A percentile compares a stretch with the other conserved stretches of the same genome.
phyloP scores from a whole-genome alignment of 2,888 invertebrate genomes.

The Sarcophaga caerulescens region DNA sequence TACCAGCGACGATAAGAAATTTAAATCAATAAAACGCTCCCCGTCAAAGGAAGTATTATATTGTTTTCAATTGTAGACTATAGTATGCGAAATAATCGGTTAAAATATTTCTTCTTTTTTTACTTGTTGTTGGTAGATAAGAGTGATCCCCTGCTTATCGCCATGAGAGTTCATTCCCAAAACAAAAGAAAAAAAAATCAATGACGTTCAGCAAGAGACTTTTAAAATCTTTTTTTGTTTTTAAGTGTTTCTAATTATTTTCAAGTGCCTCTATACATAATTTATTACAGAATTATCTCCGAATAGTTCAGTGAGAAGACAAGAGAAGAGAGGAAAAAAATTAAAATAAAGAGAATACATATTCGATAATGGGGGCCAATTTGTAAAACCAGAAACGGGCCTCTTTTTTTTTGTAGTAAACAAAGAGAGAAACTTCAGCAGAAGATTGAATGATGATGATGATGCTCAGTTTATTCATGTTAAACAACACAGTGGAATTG shows the following conservation, averaged over 20 bases:
- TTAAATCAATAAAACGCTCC: not conserved
- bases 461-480: too few relatives aligned
- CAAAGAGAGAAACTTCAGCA: too few relatives aligned
- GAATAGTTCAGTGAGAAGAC: not conserved
- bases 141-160: conserved; percentile 13
- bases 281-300: not conserved
- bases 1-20: not conserved
- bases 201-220: conserved; percentile 42
- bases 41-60: conserved; percentile 18
- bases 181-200: not conserved
- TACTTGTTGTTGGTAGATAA: not conserved
- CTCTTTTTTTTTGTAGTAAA: too few relatives aligned
- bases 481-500: too few relatives aligned
- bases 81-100: not conserved
- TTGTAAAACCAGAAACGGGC: not conserved
- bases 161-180: not conserved
- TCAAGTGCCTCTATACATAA: not conserved
- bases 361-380: not conserved
- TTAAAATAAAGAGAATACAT: not conserved
- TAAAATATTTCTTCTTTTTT: not conserved
- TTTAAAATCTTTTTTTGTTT: not conserved
- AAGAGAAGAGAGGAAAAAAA: too few relatives aligned
- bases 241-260: not conserved
- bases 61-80: not conserved
- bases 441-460: too few relatives aligned